phyloP scores from a whole-genome alignment of 1,140 invertebrate genomes.

The Stegodyphus dumicola region DNA sequence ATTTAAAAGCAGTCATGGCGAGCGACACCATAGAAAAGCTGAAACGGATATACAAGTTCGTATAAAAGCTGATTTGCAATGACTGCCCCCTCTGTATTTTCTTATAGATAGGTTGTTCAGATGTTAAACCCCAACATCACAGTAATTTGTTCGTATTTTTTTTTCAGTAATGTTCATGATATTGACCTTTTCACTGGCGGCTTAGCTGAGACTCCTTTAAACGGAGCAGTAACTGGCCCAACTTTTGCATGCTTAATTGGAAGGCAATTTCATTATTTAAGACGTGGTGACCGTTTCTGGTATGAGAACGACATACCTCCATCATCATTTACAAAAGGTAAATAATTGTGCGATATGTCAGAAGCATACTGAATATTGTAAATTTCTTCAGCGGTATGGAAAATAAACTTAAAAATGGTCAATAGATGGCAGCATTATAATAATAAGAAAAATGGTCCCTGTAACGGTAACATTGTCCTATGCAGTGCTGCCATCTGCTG shows the following conservation, averaged over 20 bases:
- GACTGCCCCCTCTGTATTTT: neutral
- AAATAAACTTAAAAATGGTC: too few relatives aligned
- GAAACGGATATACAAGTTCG: constrained; percentile 64
- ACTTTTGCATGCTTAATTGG: constrained; percentile 85
- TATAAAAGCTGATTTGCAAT: too few relatives aligned
- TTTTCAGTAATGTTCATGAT: constrained; percentile 76
- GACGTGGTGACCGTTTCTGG: constrained; percentile 89
- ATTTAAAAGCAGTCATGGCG: constrained; percentile 74
- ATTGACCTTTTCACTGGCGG: constrained; percentile 90
- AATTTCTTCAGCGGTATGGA: too few relatives aligned
- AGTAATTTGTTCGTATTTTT: constrained; percentile 31
- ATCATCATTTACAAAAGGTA: constrained; percentile 79
- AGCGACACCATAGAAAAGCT: constrained; percentile 73
- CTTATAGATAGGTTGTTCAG: constrained; percentile 65
- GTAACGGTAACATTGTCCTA: too few relatives aligned
- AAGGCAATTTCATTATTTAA: constrained; percentile 81
- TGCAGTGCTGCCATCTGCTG: too few relatives aligned
- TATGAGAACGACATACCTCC: constrained; percentile 95
- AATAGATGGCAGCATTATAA: too few relatives aligned
- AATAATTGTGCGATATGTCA: too few relatives aligned
- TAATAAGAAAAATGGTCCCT: too few relatives aligned
- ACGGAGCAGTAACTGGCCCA: constrained; percentile 81
- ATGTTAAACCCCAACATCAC: neutral
- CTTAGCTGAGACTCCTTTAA: constrained; percentile 79
- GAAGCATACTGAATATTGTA: too few relatives aligned